Conservation (phyloP, 2,797 vertebrate genomes). For the Sarcoramphus papa region DNA sequence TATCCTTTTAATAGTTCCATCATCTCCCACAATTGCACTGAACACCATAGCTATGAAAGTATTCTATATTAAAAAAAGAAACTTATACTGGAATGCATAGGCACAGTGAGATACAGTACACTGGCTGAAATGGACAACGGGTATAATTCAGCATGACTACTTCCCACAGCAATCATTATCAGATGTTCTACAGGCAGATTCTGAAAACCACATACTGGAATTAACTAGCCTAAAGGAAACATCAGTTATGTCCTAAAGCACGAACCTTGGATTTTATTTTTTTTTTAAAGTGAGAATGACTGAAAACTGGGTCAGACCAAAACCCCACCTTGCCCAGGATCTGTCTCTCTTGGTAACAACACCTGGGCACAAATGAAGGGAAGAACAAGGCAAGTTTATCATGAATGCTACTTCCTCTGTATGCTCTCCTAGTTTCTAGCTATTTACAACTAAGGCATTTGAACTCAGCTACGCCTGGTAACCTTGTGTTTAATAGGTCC, state of each 20-base stretch:
- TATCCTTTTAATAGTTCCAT: not conserved
- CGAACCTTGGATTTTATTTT: not conserved
- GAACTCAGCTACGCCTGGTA: not conserved
- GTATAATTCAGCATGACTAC: not conserved
- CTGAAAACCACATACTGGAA: not conserved
- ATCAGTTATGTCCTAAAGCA: not conserved
- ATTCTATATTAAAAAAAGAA: not conserved
- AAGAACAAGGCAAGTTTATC: not conserved
- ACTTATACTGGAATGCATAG: not conserved
- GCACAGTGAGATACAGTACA: not conserved
- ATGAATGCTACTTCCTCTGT: not conserved
- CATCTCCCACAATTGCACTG: not conserved
- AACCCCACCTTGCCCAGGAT: not conserved
- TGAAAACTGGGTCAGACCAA: not conserved
- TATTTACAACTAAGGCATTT: not conserved
- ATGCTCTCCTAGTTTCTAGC: not conserved
- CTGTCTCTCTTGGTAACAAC: not conserved
- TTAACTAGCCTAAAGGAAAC: not conserved
- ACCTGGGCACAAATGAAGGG: not conserved
- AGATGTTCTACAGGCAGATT: not conserved
- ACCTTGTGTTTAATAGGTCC: not conserved
- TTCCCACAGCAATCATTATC: not conserved
- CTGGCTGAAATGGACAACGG: not conserved
- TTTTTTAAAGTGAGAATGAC: not conserved
- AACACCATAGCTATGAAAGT: not conserved